Conservation (phyloP, 2,797 vertebrate species). For the Channallabes apus region DNA sequence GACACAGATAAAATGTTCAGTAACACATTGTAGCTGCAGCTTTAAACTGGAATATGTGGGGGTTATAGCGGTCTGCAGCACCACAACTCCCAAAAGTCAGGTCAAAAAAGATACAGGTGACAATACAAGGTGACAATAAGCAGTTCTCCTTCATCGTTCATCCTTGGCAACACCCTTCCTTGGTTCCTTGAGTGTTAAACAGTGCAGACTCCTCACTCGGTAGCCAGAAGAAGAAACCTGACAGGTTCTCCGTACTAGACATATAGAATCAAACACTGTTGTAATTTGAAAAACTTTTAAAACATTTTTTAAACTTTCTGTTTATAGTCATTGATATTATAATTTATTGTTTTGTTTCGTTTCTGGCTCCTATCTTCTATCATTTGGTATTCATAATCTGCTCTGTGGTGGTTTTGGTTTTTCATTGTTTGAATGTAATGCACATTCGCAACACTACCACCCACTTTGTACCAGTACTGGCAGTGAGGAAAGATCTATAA, state of each 20-base stretch:
- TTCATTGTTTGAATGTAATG: slow-evolving; percentile 27
- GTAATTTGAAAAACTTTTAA: not conserved
- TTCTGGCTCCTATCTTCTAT: not conserved
- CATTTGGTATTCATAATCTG: slow-evolving; percentile 20
- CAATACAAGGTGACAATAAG: not conserved
- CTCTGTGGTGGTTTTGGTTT: slow-evolving; percentile 32
- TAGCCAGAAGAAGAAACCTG: slow-evolving; percentile 49
- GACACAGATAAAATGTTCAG: slow-evolving; percentile 28
- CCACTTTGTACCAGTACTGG: slow-evolving; percentile 42
- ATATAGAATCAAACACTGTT: slow-evolving; percentile 21
- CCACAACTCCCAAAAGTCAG: slow-evolving; percentile 10
- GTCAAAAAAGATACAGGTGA: slow-evolving; percentile 12
- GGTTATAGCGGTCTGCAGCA: slow-evolving; percentile 22
- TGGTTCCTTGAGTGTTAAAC: slow-evolving; percentile 37
- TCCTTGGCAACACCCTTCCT: slow-evolving; percentile 30
- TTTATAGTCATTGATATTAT: not conserved
- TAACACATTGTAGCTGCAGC: slow-evolving; percentile 16
- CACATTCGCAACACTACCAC: slow-evolving; percentile 51
- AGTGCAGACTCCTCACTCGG: not conserved
- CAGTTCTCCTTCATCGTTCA: slow-evolving; percentile 19
- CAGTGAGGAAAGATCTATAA: slow-evolving; percentile 53
- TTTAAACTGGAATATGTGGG: slow-evolving; percentile 30
- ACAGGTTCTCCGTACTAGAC: slow-evolving; percentile 41
- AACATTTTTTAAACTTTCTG: not conserved
- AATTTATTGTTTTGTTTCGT: not conserved